Base-by-base conservation (phyloP, 2,888 invertebrate species). In the Gerris lacustris region DNA sequence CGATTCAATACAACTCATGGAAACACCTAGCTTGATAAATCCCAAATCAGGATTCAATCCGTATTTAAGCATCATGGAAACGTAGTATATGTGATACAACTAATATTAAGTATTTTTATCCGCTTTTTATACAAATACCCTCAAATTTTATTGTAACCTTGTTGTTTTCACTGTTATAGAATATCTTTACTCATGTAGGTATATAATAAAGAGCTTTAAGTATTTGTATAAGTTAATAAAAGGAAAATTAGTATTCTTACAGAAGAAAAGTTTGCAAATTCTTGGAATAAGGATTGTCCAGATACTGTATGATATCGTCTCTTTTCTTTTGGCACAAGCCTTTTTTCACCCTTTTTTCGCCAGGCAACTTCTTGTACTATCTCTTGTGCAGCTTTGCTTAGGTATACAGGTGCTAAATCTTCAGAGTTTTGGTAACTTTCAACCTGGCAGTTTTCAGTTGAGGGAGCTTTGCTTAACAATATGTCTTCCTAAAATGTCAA, bases 271-370 rank as follows among this genome's bases (percentile, higher is more conserved):
- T 70, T 47, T 18, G 64, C 62, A 63, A 73, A 72, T 6, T 72
- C 72, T n/a, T 72, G 63, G 6, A 69, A 63, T 6, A 73, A 62
- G 6, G 74, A 72, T 11, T 69, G 68, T 45, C 76, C 73, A 11
- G 90, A 82, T n/a, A 94, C 92, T 0, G 94, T 95, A 77, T 93
- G 89, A 79, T 94, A 93, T 71, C 93, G 83, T 70, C 93, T 83
- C 80, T 92, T 93, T 79, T 92, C 91, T 76, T 88, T 88, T 0
- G 92, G 92, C 62, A 92, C 86, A 71, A 87, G 86, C 69, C 92
- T 85, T 74, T 75, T 75, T 81, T 66, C 81, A 81, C 69, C 82
- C 80, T 69, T 77, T 77, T 75, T 78, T 78, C 47, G 83, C 84
- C 0, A 73, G 45, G 75, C 76, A 86, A 92, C 88, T 81, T 92